Base-by-base conservation (phyloP, 2,888 invertebrate species). In the Sinhomidia bicolor region DNA sequence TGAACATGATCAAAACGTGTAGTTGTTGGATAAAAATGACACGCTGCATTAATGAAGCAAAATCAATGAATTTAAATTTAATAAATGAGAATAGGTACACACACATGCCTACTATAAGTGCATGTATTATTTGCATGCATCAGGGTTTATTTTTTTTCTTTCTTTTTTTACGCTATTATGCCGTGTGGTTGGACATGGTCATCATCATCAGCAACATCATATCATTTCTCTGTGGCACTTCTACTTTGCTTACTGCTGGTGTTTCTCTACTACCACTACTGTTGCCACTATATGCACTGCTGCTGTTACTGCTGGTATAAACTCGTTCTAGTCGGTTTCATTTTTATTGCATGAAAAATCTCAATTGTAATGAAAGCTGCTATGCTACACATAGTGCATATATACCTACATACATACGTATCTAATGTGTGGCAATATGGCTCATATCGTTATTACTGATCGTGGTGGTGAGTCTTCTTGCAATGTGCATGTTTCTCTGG, bases 51-150 rank as follows among this genome's bases (percentile, higher is more conserved):
- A 76, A 85, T 76, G 76, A 85, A 62, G 85, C 36, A 78, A 85
- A 85, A 85, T 85, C 85, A 85, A 85, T 78, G 85, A 51, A 62
- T 76, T 60, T 83, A 83, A 51, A 62, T 76, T 60, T 83, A 83
- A 83, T 71, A 83, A 76, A 76, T 51, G 29, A 51, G 54, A 76
- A 76, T 51, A 54, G 1, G 51, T 54, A 76, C 26, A n/a, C 32
- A 76, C n/a, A 76, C 29, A 54, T 17, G 4, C 36, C 3, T 36
- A 36, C 36, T 36, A 5, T 36, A 29, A 62, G 14, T 29, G 23
- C 29, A 1, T 32, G 29, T n/a, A n/a, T 76, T n/a, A n/a, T n/a
- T n/a, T 29, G 47, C 23, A 41, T 51, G 74, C 51, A 76, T 47
- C 7, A 41, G 10, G 36, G n/a, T n/a, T n/a, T n/a, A n/a, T n/a